Base-by-base conservation (phyloP, 30 jellyfish, hydroid and myxozoan genomes). In the Cassiopea andromeda region DNA sequence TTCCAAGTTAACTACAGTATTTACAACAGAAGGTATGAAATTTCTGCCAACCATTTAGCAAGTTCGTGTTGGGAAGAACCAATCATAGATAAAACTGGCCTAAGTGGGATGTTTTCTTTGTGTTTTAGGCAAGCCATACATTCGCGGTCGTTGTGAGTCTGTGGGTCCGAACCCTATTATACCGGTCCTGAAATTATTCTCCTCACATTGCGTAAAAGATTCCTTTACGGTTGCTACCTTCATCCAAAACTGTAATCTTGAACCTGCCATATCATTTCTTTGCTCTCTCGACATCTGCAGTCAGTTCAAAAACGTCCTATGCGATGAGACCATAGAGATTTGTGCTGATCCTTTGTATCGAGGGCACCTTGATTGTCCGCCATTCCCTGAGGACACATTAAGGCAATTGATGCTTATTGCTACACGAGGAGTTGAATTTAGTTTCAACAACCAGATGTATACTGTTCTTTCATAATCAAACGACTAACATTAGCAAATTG, bases 381-480 rank as follows among this genome's bases (percentile, higher is more conserved):
- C 47, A 68, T 4, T 68, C 77, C 47, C 77, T 14, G 77, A 68
- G 77, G 77, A 68, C 44, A 68, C 47, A 5, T 73, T 44, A 5
- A 73, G 38, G 38, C 38, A n/a, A 73, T 44, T 44, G 59, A 38
- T 12, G 59, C 82, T 58, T 13, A 44, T 10, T 73, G 82, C 18
- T 46, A 73, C 82, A 8, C 59, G 17, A 68, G 77, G 77, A 17
- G 77, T 68, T 14, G 77, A 68, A 68, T 68, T 68, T 43, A 68
- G 77, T 68, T 68, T 68, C 17, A 68, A 68, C 47, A 68, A 68
- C 77, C 77, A 68, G 47, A 68, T 68, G 77, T 68, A 68, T 68
- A 18, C 38, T 27, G 38, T 27, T 27, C 38, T 27, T 27, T 27
- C 38, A 27, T 27, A 27, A 27, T 27, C 38, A 27, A 27, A 27